These are phyloP conservation scores for Drosophila seclusa DNA, from an alignment of 2,888 invertebrate genomes.

Conservation along the genomic window DNA sequence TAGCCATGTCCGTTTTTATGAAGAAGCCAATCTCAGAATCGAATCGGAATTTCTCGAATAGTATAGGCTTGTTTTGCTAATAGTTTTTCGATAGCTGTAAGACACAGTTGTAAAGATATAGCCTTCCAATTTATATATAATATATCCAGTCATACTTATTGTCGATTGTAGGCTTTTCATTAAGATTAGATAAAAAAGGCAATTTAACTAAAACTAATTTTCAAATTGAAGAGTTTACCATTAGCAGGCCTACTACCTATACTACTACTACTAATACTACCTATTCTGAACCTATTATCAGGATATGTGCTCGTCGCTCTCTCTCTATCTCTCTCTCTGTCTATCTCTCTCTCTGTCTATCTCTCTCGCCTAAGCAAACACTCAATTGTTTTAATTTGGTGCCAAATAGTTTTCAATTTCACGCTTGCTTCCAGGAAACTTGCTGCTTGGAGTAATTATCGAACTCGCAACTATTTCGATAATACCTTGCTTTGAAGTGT, in stretches of 20 bases:
- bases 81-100: neutral
- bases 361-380: too few relatives aligned
- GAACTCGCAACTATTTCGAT: neutral
- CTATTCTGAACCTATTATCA: neutral
- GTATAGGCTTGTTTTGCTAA: neutral
- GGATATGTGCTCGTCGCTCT: neutral
- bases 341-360: rapidly evolving
- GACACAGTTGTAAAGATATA: neutral
- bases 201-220: neutral
- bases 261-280: too few relatives aligned
- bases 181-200: neutral
- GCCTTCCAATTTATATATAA: neutral
- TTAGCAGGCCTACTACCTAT: too few relatives aligned
- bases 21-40: neutral
- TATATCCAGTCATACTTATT: neutral
- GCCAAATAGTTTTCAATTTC: neutral
- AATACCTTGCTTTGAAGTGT: neutral
- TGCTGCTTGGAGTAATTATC: neutral
- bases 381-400: neutral
- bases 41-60: neutral
- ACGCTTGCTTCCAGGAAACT: too few relatives aligned
- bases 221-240: neutral
- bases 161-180: neutral
- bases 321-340: neutral
- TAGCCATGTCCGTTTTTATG: neutral